Evolutionary conservation across 30 jellyfish, hydroid and myxozoan species (phyloP).

Genomic region (Sanderia malayensis): DNA sequence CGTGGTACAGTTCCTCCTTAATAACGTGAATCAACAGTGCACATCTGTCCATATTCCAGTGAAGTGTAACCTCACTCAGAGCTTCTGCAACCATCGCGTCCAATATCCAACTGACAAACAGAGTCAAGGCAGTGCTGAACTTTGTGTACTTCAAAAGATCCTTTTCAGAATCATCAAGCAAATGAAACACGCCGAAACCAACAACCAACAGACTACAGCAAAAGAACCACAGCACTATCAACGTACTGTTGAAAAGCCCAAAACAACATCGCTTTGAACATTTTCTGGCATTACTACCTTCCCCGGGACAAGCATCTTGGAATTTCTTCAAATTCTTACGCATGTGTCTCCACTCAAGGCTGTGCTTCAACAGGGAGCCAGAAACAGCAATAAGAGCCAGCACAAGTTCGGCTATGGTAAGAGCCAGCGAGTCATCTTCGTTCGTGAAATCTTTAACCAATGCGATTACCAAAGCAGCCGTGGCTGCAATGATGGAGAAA

Average conservation of each 20-base stretch:
- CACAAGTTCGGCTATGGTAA: not conserved
- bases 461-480: not conserved
- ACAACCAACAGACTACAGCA: not conserved
- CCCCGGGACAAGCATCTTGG: not conserved
- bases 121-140: conserved; percentile 4
- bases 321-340: not conserved
- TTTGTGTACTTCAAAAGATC: not conserved
- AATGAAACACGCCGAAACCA: not conserved
- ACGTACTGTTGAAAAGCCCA: not conserved
- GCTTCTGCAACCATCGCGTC: not conserved
- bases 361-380: not conserved
- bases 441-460: not conserved
- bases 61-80: not conserved
- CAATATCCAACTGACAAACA: conserved; percentile 2
- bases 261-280: not conserved
- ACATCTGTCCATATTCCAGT: not conserved
- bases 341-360: conserved; percentile 1
- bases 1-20: conserved; percentile 3
- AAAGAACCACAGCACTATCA: conserved; percentile 3
- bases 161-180: not conserved
- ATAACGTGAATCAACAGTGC: not conserved
- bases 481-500: not conserved
- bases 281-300: not conserved
- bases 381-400: not conserved
- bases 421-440: not conserved